Evolutionary conservation across 2,888 invertebrate species (phyloP).

Genomic region (Rhagonycha lutea): DNA sequence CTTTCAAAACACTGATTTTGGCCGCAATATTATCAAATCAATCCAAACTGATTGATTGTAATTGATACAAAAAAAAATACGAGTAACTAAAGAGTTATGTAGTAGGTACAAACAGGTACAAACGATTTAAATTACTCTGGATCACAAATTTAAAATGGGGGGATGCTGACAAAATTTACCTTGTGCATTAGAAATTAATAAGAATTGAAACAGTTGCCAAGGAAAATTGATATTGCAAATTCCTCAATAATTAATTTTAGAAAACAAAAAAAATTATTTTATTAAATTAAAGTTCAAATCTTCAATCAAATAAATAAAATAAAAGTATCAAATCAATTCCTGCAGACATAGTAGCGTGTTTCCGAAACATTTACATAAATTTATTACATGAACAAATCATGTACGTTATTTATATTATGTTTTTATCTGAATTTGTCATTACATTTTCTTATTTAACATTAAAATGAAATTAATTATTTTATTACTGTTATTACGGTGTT

Average conservation of each 20-base stretch:
- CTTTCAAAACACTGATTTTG: too few species aligned
- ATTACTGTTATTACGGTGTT: not conserved
- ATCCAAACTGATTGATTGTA: too few species aligned
- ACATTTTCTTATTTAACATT: not conserved
- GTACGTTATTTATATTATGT: conserved; percentile 4
- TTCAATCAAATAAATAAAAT: not conserved
- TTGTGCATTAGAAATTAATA: too few species aligned
- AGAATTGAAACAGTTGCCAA: too few species aligned
- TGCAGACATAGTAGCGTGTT: conserved; percentile 21
- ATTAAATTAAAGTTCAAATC: not conserved
- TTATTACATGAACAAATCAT: conserved; percentile 18
- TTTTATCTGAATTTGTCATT: conserved; percentile 15
- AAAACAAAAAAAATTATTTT: not conserved
- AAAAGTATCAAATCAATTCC: not conserved
- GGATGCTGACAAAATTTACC: too few species aligned
- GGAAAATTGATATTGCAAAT: too few species aligned
- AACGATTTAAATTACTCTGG: too few species aligned
- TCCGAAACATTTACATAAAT: conserved; percentile 22
- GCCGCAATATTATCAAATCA: too few species aligned
- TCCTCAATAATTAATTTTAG: not conserved
- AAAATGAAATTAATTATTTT: not conserved
- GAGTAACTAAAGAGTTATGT: too few species aligned
- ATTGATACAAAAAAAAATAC: too few species aligned
- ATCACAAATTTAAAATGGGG: too few species aligned
- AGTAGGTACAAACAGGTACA: too few species aligned